Base-by-base conservation (phyloP, 2,888 invertebrate species). In the Mythimna pallens region DNA sequence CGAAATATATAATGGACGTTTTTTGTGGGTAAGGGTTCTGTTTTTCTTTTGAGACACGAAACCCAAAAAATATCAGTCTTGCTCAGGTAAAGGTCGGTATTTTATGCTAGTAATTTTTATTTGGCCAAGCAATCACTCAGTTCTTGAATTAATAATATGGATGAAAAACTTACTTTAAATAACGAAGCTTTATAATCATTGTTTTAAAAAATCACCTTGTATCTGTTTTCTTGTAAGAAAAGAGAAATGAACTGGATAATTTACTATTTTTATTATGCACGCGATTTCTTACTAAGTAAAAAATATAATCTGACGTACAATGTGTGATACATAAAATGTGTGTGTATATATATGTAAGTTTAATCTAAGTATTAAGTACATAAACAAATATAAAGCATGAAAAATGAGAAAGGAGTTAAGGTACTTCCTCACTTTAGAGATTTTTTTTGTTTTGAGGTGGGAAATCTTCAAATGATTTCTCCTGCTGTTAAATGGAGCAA, bases 51-150 rank as follows among this genome's bases (percentile, higher is more conserved):
- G 30, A 30, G 30, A 3, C 30, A 30, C 2, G 30, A 30, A 30
- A 30, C 30, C 30, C 30, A 54, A 43, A 57, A 20, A 47, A 47
- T 20, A 47, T 12, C 25, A 40, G 43, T 14, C 17, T 43, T 36
- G 10, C 14, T 61, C 47, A 57, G 1, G 52, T 71, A 54, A 14
- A 25, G 55, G 34, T 34, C 7, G 14, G 30, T 54, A 40, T 65
- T 78, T 79, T 40, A n/a, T 69, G 69, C 17, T 55, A 57, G 61
- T 57, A 59, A 65, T 40, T 74, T 50, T 25, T 52, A 65, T 62
- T 22, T 14, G 3, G 43, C 20, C 25, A 36, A 12, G 10, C 0
- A 40, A 20, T 25, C 7, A 52, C 7, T 6, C 30, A 36, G 22
- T 22, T 73, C 2, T n/a, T 59, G 17, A 14, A 47, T 57, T 50